Conservation (phyloP, 2,888 invertebrate genomes). For the Plusia festucae region DNA sequence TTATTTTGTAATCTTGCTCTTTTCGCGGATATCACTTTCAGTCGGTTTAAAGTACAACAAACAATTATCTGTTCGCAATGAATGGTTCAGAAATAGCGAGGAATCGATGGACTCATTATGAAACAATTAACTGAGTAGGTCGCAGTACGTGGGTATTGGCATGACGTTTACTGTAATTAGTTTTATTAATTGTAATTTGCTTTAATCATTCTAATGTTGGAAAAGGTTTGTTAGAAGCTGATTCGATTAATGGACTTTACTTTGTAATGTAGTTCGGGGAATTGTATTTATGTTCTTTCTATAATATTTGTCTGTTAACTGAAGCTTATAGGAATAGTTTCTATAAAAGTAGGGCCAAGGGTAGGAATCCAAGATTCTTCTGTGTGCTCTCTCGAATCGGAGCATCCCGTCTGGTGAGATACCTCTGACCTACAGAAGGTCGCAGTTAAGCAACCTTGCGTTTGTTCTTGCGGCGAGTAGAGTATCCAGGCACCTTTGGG, state of each 20-base stretch:
- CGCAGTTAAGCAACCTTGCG: too few relatives aligned
- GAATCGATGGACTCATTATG: slow-evolving; percentile 79
- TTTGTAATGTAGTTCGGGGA: not conserved
- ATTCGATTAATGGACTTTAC: not conserved
- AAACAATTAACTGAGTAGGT: slow-evolving; percentile 78
- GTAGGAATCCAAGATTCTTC: too few relatives aligned
- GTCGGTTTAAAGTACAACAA: slow-evolving; percentile 27
- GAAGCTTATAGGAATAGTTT: too few relatives aligned
- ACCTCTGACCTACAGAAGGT: too few relatives aligned
- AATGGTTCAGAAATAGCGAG: slow-evolving; percentile 71
- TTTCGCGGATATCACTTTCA: slow-evolving; percentile 28
- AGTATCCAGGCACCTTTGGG: too few relatives aligned
- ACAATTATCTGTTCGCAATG: slow-evolving; percentile 45
- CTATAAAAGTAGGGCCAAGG: too few relatives aligned
- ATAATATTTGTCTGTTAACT: too few relatives aligned
- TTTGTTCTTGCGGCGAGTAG: too few relatives aligned
- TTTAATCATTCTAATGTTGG: slow-evolving; percentile 1
- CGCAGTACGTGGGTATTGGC: slow-evolving; percentile 58
- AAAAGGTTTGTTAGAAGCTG: slow-evolving; percentile 1
- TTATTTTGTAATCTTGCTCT: slow-evolving; percentile 1
- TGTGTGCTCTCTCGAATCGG: too few relatives aligned
- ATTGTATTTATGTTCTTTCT: not conserved
- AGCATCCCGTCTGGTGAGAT: too few relatives aligned
- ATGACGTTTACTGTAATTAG: slow-evolving; percentile 36
- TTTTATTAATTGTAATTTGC: slow-evolving; percentile 26